phyloP scores from a whole-genome alignment of 2,113 vertebrate species.

The Seriola rivoliana region DNA sequence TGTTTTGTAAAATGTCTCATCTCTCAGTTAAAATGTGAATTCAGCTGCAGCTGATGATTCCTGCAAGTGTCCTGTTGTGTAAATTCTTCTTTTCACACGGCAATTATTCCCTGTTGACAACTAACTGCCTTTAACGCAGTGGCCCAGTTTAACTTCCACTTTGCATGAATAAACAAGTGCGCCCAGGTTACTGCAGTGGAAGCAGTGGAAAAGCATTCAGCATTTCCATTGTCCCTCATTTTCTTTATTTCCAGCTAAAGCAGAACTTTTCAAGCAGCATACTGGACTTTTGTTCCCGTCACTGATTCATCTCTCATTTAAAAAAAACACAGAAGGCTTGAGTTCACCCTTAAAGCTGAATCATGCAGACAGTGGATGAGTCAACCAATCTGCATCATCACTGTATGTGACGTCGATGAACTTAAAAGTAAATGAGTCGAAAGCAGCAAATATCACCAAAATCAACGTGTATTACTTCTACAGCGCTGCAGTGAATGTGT shows the following conservation, averaged over 20 bases:
- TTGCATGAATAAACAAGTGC: slow-evolving; percentile 8
- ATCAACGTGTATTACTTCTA: background rate
- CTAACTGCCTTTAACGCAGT: background rate
- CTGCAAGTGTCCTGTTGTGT: background rate
- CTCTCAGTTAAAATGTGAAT: background rate
- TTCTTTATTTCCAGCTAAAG: background rate
- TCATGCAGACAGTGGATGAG: slow-evolving; percentile 16
- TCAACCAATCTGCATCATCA: slow-evolving; percentile 24
- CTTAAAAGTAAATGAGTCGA: background rate
- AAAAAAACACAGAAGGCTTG: background rate
- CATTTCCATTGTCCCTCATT: background rate
- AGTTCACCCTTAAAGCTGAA: background rate
- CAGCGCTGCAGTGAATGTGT: background rate
- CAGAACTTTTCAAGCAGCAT: background rate
- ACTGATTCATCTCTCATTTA: background rate
- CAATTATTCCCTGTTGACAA: background rate
- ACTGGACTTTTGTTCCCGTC: background rate
- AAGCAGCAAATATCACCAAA: background rate
- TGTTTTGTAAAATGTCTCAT: background rate
- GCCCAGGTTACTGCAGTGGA: background rate
- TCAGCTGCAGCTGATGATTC: background rate
- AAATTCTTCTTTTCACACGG: background rate
- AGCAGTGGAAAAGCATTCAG: background rate
- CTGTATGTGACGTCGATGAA: slow-evolving; percentile 2
- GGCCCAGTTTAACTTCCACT: background rate